Percentiles rank a stretch among this genome's conserved stretches.
These are phyloP conservation scores for Propithecus perrieri DNA, from an alignment of 2,797 vertebrate species.

Conservation along the genomic window DNA sequence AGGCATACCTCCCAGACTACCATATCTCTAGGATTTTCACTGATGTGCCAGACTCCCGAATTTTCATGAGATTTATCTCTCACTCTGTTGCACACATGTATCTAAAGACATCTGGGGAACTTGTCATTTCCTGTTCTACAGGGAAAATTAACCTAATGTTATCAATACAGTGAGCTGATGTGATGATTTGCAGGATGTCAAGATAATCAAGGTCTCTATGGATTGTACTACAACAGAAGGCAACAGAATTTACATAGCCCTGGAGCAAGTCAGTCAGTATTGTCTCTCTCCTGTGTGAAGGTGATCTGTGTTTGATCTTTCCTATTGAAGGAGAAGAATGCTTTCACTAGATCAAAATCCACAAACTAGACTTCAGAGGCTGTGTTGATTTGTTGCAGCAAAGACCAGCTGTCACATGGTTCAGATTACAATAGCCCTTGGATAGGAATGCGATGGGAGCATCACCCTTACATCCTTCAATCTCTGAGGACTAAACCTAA, in stretches of 20 bases:
- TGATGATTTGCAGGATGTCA: not conserved
- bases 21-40: not conserved
- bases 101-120: not conserved
- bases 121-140: slow-evolving; percentile 18
- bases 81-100: not conserved
- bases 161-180: not conserved
- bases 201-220: not conserved
- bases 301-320: slow-evolving; percentile 4
- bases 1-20: not conserved
- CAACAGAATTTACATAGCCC: slow-evolving; percentile 12
- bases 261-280: not conserved
- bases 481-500: slow-evolving; percentile 6
- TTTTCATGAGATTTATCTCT: not conserved
- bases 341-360: not conserved
- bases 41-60: not conserved
- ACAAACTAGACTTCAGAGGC: not conserved
- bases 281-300: not conserved
- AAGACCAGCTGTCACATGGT: not conserved
- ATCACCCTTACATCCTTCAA: not conserved
- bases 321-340: not conserved
- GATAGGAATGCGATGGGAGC: not conserved
- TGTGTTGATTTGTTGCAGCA: not conserved
- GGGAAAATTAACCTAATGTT: not conserved
- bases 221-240: not conserved
- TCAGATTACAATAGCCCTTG: not conserved